phyloP scores from a whole-genome alignment of 2,113 vertebrate species.

The Triplophysa siluroides region DNA sequence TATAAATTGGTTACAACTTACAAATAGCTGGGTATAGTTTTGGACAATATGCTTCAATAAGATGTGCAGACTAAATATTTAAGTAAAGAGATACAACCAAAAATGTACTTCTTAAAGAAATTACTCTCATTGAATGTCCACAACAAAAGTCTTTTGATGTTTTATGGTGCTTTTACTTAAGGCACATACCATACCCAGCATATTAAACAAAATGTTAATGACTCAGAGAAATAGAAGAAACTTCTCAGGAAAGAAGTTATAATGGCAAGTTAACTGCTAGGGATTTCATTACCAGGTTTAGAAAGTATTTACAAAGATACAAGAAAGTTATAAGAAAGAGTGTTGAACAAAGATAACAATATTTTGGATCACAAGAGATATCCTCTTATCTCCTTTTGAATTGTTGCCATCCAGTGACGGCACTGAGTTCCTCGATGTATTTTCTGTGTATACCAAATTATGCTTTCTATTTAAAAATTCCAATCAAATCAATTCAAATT shows the following conservation, averaged over 20 bases:
- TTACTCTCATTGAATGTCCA: slow-evolving; percentile 26
- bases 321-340: background rate
- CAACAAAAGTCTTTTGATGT: background rate
- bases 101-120: slow-evolving; percentile 47
- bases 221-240: background rate
- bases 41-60: slow-evolving; percentile 3
- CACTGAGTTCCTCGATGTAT: background rate
- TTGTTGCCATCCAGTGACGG: background rate
- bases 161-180: slow-evolving; percentile 27
- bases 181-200: too few relatives aligned
- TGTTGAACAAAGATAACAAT: background rate
- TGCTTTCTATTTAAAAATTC: too few relatives aligned
- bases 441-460: too few relatives aligned
- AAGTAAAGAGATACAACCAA: slow-evolving; percentile 22
- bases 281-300: background rate
- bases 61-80: background rate
- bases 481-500: too few relatives aligned
- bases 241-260: background rate
- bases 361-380: background rate
- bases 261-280: background rate
- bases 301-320: background rate
- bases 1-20: background rate
- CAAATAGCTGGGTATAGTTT: background rate
- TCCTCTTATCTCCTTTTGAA: background rate
- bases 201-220: too few relatives aligned